These are phyloP conservation scores for Antennarius striatus DNA, from an alignment of 2,113 vertebrate genomes.

Conservation along the genomic window DNA sequence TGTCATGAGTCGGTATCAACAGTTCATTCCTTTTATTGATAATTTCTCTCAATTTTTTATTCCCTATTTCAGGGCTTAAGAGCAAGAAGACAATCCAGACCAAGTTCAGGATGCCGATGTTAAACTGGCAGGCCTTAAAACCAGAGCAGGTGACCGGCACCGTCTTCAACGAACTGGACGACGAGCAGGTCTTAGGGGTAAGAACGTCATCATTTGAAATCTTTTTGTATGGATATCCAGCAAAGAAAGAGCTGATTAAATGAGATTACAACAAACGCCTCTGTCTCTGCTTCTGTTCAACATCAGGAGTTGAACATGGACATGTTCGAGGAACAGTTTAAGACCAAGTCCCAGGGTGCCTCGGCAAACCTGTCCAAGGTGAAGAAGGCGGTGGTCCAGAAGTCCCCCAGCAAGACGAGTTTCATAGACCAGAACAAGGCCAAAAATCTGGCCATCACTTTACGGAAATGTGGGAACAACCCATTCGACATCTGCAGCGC, in stretches of 20 bases:
- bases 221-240: neutral
- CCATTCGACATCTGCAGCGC: slow-evolving; percentile 87
- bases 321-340: slow-evolving; percentile 93
- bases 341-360: slow-evolving; percentile 90
- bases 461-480: slow-evolving; percentile 88
- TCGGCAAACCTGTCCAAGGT: slow-evolving; percentile 74
- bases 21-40: neutral
- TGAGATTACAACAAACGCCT: neutral
- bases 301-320: slow-evolving; percentile 94
- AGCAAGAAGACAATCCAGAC: slow-evolving; percentile 89
- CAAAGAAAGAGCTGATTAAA: neutral
- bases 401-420: slow-evolving; percentile 84
- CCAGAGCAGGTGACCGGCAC: slow-evolving; percentile 88
- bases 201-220: slow-evolving; percentile 15
- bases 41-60: neutral
- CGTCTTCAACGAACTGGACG: slow-evolving; percentile 88
- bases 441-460: slow-evolving; percentile 95
- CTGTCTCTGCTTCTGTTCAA: neutral
- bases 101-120: slow-evolving; percentile 88
- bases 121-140: slow-evolving; percentile 93
- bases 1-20: neutral
- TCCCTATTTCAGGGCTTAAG: slow-evolving; percentile 70
- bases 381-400: slow-evolving; percentile 82
- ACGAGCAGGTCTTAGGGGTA: slow-evolving; percentile 90
- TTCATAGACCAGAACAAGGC: slow-evolving; percentile 92